phyloP scores from a whole-genome alignment of 2,113 vertebrate species.

The Balaenoptera acutorostrata region DNA sequence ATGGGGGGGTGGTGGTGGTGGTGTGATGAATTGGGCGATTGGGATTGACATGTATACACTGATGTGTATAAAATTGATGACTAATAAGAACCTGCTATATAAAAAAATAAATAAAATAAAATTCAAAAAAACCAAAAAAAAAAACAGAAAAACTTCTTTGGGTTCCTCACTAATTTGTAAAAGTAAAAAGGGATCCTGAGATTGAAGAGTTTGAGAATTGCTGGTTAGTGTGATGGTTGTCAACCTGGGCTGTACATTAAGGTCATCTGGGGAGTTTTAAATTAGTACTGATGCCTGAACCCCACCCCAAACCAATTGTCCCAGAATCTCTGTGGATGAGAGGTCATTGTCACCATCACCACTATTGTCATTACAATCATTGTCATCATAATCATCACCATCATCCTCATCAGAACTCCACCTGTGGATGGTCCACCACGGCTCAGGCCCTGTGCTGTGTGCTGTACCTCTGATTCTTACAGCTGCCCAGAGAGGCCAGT shows the following conservation, averaged over 20 bases:
- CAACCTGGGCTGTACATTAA: neutral
- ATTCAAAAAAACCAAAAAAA: too few species aligned
- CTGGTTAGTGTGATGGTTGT: neutral
- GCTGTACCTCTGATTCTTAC: neutral
- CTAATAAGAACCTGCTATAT: too few species aligned
- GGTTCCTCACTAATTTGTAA: neutral
- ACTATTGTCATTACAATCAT: neutral
- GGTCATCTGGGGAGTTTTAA: neutral
- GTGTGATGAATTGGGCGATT: too few species aligned
- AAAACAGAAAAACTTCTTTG: neutral
- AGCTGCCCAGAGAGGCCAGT: neutral
- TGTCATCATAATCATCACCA: neutral
- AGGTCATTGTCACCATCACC: neutral
- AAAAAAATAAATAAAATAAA: too few species aligned
- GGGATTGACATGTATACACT: too few species aligned
- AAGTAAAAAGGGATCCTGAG: neutral
- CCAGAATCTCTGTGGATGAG: neutral
- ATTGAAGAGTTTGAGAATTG: neutral
- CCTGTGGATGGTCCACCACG: too few species aligned
- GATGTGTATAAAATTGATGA: too few species aligned
- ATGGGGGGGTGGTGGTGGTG: too few species aligned
- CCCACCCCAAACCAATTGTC: neutral
- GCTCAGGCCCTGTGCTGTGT: neutral
- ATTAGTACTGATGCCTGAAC: neutral
- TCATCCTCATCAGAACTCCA: neutral